Evolutionary conservation across 2,113 vertebrate genomes (phyloP).

Genomic region (Myotis brandtii): DNA sequence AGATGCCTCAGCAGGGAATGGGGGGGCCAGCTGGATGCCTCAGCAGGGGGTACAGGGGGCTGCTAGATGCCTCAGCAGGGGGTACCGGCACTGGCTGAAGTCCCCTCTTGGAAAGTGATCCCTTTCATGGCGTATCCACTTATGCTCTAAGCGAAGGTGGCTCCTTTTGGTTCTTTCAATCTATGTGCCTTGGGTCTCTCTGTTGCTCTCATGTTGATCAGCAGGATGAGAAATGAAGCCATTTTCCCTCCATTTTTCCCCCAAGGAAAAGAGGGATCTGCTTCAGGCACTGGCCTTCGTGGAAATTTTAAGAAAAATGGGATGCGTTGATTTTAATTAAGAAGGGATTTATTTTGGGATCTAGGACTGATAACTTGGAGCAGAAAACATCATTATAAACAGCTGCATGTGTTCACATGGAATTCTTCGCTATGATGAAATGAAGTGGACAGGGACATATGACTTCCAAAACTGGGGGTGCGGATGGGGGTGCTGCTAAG

Average conservation of each 20-base stretch:
- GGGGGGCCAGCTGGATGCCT: background rate
- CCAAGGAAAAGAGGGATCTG: background rate
- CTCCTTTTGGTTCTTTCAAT: constrained; percentile 31
- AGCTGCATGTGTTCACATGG: background rate
- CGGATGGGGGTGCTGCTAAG: background rate
- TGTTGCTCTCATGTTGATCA: background rate
- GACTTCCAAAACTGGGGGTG: background rate
- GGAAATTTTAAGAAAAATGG: constrained; percentile 12
- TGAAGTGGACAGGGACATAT: background rate
- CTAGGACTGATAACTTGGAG: constrained; percentile 18
- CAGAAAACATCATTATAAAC: constrained; percentile 40
- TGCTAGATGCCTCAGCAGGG: background rate
- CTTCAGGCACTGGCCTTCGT: constrained; percentile 46
- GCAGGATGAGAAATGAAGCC: constrained; percentile 13
- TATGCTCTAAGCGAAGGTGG: background rate
- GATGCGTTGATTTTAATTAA: background rate
- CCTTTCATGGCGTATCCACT: background rate
- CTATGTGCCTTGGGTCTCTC: background rate
- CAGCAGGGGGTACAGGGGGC: background rate
- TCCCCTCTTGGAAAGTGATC: background rate
- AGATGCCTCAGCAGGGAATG: background rate
- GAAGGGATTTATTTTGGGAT: constrained; percentile 36
- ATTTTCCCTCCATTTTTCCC: background rate
- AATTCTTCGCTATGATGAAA: constrained; percentile 33
- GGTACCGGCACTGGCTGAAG: constrained; percentile 35